Evolutionary conservation across 2,888 invertebrate genomes (phyloP).

Genomic region (Nycteola revayana): DNA sequence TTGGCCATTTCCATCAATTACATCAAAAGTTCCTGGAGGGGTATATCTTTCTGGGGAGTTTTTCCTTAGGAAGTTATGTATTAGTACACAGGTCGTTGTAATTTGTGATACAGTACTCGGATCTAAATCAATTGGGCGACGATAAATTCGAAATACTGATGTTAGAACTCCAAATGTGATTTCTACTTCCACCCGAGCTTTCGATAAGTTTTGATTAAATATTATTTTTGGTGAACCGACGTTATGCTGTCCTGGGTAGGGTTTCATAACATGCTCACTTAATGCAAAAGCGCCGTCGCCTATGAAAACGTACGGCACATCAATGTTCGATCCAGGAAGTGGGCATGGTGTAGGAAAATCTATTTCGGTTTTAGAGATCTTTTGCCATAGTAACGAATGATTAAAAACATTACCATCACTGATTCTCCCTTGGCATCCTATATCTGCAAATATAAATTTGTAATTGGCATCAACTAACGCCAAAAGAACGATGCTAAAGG

Average conservation of each 20-base stretch:
- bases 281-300: conserved; percentile 40
- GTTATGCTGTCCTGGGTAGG: conserved; percentile 33
- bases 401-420: conserved; percentile 17
- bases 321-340: conserved; percentile 26
- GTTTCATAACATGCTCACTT: conserved; percentile 36
- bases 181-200: conserved; percentile 30
- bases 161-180: conserved; percentile 32
- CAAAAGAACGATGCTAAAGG: too few relatives aligned
- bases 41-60: conserved; percentile 17
- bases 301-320: conserved; percentile 38
- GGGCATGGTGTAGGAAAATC: conserved; percentile 31
- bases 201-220: conserved; percentile 29
- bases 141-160: conserved; percentile 35
- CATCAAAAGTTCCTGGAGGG: conserved; percentile 30
- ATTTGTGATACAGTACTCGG: conserved; percentile 29
- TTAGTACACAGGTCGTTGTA: conserved; percentile 38
- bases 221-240: conserved; percentile 26
- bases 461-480: too few relatives aligned
- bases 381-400: conserved; percentile 32
- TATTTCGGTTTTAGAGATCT: conserved; percentile 22
- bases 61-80: conserved; percentile 32
- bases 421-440: conserved; percentile 32
- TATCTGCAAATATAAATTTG: conserved; percentile 33
- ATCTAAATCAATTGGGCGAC: conserved; percentile 33
- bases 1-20: conserved; percentile 13